Percentiles rank a stretch among this genome's conserved stretches.
These are phyloP conservation scores for Macroglossus sobrinus DNA, from an alignment of 2,113 vertebrate genomes.

Conservation along the genomic window DNA sequence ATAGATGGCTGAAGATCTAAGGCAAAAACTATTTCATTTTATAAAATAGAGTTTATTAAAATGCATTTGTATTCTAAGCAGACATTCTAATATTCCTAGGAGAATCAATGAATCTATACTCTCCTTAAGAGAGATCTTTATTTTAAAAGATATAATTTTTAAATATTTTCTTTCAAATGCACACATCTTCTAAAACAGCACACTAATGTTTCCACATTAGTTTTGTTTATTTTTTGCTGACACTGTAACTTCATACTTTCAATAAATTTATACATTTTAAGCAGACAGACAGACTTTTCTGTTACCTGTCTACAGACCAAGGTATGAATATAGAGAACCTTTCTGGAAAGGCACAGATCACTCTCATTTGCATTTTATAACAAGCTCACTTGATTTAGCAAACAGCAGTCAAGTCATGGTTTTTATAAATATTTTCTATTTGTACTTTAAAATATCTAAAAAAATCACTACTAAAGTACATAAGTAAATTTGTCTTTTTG, in stretches of 20 bases:
- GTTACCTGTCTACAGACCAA: neutral
- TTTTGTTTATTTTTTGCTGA: neutral
- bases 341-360: neutral
- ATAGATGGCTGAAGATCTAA: neutral
- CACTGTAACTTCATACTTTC: neutral
- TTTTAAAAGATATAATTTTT: neutral
- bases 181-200: neutral
- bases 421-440: neutral
- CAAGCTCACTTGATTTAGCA: neutral
- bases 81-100: neutral
- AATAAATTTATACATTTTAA: neutral
- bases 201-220: neutral
- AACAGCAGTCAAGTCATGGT: neutral
- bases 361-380: neutral
- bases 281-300: neutral
- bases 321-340: neutral
- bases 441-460: neutral
- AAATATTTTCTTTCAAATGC: neutral
- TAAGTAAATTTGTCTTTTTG: neutral
- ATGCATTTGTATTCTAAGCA: neutral
- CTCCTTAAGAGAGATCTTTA: neutral
- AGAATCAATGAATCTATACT: neutral
- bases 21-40: neutral
- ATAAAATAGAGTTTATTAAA: neutral
- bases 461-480: neutral